Base-by-base conservation (phyloP, 2,113 vertebrate genomes). In the Rhabdornis inornatus region DNA sequence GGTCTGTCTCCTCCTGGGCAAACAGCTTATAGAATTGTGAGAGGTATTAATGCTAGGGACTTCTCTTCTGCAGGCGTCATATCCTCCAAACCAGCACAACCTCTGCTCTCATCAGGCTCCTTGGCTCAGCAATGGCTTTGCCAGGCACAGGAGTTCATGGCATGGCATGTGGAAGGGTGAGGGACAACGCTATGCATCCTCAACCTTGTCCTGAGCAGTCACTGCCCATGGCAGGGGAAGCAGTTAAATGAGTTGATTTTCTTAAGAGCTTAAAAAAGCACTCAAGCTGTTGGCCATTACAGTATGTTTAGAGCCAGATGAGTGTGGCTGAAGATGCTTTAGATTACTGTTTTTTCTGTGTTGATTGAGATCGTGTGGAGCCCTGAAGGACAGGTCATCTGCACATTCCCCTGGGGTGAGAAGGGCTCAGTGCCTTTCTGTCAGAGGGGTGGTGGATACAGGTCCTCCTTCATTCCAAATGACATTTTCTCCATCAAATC, bases 401-500 rank as follows among this genome's bases (percentile, higher is more conserved):
- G 37, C 20, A 5, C 44, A 9, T 65, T 3, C 22, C 70, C 11
- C 6, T 6, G 21, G 35, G 42, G 28, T 24, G 20, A 19, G 17
- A 30, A 42, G 52, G 21, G 47, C 30, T 87, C 5, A 7, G 30
- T 28, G 16, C 66, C 44, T 49, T 53, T 40, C 25, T 27, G 35
- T 69, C 1, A 10, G 37, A 40, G 84, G n/a, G 31, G 7, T 2
- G 6, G 23, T 5, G 2, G 61, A 25, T 30, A 50, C 11, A 30
- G 80, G 35, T n/a, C 68, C 50, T 77, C 16, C 60, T 63, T 65
- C 15, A 20, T 89, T 93, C 81, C 40, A 9, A 66, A 60, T 74
- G 84, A 39, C 14, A 9, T 87, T 85, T 95, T 76, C 90, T 95
- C 92, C 37, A 65, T 90, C 81, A 68, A 53, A 85, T 59, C 84